These are phyloP conservation scores for Synanthedon myopaeformis DNA, from an alignment of 2,888 invertebrate species.

Conservation along the genomic window DNA sequence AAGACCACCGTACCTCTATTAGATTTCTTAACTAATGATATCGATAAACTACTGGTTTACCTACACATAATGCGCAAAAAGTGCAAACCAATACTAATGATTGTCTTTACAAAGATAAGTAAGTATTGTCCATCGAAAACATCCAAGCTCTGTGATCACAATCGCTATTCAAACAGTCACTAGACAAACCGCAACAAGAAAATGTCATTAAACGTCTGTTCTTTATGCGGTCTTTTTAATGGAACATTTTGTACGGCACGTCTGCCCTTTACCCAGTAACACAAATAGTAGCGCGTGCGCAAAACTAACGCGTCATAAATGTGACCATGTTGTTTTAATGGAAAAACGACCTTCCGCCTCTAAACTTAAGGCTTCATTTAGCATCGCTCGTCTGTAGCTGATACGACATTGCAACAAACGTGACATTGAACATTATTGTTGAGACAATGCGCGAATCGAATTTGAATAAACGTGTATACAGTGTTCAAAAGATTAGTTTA, in stretches of 20 bases:
- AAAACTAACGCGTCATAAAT: constrained; percentile 30
- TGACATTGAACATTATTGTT: constrained; percentile 44
- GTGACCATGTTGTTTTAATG: constrained; percentile 8
- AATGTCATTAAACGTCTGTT: constrained; percentile 11
- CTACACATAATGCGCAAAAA: no score
- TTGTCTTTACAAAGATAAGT: no score
- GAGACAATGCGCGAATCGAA: constrained; percentile 46
- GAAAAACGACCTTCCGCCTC: constrained; percentile 17
- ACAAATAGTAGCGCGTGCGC: constrained; percentile 41
- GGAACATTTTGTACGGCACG: constrained; percentile 20
- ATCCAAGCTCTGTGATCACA: no score
- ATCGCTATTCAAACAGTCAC: constrained; percentile 8
- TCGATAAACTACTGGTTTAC: no score
- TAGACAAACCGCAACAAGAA: constrained; percentile 23
- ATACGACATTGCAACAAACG: constrained; percentile 18
- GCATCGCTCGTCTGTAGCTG: no score
- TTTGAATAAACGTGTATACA: constrained; percentile 27
- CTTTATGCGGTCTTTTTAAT: constrained; percentile 21
- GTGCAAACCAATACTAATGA: no score
- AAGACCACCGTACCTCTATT: no score
- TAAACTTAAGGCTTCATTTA: constrained; percentile 20
- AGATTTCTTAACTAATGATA: no score
- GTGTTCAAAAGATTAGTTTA: constrained; percentile 7
- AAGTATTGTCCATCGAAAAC: no score
- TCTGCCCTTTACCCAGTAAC: constrained; percentile 65